Base-by-base conservation (phyloP, 2,797 vertebrate species). In the Rhinophrynus dorsalis region DNA sequence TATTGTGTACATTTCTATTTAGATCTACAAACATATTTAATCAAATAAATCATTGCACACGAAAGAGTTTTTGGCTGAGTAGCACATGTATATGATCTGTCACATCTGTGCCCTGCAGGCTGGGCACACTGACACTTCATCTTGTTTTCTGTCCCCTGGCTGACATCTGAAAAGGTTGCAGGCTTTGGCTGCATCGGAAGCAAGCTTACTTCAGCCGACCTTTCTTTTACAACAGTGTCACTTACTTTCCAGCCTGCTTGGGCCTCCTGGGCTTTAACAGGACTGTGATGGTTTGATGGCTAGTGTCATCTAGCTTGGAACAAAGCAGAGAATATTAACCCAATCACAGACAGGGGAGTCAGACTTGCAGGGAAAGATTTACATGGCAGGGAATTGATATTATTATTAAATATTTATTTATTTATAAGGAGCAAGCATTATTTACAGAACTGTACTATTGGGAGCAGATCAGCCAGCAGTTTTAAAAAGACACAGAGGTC, bases 101-200 rank as follows among this genome's bases (percentile, higher is more conserved):
- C n/a, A n/a, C n/a, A 60, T 48, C 45, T 17, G 21, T 20, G 29
- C 30, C 18, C 37, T 55, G 47, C 21, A 33, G 40, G 20, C 24
- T 7, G 10, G 37, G 21, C 26, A 67, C 48, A 72, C 66, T 71
- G 80, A 79, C 69, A 67, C 63, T 44, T 72, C 60, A 67, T 79
- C 75, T 76, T 62, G 68, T 81, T 75, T 74, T 74, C 51, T 55
- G 74, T 77, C 75, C 40, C 61, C 63, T 56, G 26, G 73, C 66
- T 80, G 77, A 69, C 71, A 75, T 67, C 61, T 67, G 74, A 74
- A 80, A 80, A 78, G 69, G 77, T 75, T 72, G 65, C 55, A 67
- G 69, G 62, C 62, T 75, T 57, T 61, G 54, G 75, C 74, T 76
- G 73, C 56, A 35, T 24, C 37, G n/a, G 21, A 5, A 8, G 15